phyloP scores from a whole-genome alignment of 2,113 vertebrate genomes.

The Pluvianellus socialis region DNA sequence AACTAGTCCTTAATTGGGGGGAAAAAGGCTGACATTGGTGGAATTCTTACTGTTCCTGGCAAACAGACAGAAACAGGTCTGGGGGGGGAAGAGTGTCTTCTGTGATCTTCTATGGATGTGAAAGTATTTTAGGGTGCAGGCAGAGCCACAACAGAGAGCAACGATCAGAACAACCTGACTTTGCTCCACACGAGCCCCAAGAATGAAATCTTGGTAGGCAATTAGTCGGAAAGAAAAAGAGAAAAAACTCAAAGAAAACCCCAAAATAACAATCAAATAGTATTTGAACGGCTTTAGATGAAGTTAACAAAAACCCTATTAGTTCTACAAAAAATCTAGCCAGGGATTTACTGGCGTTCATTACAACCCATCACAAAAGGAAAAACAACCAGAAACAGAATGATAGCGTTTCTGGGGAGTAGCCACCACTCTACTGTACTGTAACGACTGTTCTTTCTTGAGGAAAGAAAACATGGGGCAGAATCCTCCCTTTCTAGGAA shows the following conservation, averaged over 20 bases:
- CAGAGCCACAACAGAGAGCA: background rate
- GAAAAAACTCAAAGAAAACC: background rate
- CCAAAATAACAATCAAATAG: background rate
- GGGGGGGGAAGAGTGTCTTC: rapidly evolving
- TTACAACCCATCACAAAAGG: background rate
- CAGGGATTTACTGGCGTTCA: background rate
- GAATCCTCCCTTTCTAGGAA: background rate
- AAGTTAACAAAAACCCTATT: background rate
- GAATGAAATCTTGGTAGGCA: background rate
- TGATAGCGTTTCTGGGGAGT: background rate
- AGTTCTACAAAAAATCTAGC: background rate
- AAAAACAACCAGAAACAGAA: background rate
- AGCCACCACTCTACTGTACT: too few relatives aligned
- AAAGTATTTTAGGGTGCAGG: background rate
- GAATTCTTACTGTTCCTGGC: background rate
- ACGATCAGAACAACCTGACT: background rate
- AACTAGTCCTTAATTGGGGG: background rate
- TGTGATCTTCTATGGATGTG: background rate
- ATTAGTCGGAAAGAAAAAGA: background rate
- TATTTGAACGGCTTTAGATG: background rate
- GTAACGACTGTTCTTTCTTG: background rate
- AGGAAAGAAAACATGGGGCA: background rate
- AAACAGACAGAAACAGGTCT: background rate
- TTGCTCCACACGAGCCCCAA: background rate
- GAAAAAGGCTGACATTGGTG: background rate